Percentiles rank a stretch among this genome's conserved stretches.
Conservation (phyloP, 2,888 invertebrate genomes). For the Thecocarcelia acutangulata region DNA sequence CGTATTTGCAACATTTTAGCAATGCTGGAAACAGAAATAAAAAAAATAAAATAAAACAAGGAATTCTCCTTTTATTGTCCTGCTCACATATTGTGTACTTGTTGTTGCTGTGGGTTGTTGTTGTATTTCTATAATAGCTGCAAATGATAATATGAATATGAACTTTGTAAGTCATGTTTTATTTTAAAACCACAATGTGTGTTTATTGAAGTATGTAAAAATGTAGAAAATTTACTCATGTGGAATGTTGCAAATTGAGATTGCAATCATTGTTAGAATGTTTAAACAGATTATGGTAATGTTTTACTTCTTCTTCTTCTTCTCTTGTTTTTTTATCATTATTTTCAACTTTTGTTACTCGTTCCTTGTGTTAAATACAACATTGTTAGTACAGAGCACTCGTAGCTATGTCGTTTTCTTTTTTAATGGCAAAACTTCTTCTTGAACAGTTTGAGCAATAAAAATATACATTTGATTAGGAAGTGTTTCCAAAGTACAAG, state of each 20-base stretch:
- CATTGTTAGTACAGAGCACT: conserved; percentile 1
- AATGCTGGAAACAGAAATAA: conserved; percentile 25
- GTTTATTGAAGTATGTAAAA: conserved; percentile 69
- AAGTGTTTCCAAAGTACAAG: conserved; percentile 45
- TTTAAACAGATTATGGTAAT: conserved; percentile 67
- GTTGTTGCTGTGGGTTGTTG: neutral
- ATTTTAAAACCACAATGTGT: conserved; percentile 63
- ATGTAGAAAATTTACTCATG: conserved; percentile 68
- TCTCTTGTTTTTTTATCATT: neutral
- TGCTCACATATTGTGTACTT: conserved; percentile 39
- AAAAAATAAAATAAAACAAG: conserved; percentile 10
- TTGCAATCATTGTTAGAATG: conserved; percentile 69
- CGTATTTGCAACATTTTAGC: conserved; percentile 38
- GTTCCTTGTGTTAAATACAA: neutral
- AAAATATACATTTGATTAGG: conserved; percentile 55
- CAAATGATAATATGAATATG: conserved; percentile 62
- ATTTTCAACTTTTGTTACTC: conserved; percentile 3
- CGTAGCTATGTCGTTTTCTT: conserved; percentile 35
- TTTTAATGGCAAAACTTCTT: conserved; percentile 53
- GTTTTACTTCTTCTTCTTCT: conserved; percentile 8
- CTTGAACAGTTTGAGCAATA: conserved; percentile 53
- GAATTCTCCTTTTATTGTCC: conserved; percentile 63
- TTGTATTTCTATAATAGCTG: conserved; percentile 33
- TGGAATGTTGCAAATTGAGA: conserved; percentile 70
- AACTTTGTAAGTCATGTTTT: conserved; percentile 60